Percentiles rank a stretch among this genome's conserved stretches.
Evolutionary conservation across 2,888 invertebrate genomes (phyloP).

Genomic region (Idaea aversata): DNA sequence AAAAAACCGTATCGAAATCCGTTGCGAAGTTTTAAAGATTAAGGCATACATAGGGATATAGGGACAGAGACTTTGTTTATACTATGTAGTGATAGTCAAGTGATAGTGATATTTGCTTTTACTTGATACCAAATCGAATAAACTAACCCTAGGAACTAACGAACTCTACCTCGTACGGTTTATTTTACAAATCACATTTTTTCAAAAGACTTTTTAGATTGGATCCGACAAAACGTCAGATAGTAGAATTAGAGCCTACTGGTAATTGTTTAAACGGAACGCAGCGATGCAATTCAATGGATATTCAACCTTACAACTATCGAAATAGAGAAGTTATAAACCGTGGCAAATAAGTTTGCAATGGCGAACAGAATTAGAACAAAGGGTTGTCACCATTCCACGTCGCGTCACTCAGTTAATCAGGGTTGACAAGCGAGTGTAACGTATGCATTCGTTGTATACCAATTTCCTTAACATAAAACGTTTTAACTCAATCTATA

Average conservation of each 20-base stretch:
- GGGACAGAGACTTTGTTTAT: no score
- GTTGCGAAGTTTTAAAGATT: no score
- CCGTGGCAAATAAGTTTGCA: slow-evolving; percentile 29
- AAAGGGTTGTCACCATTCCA: slow-evolving; percentile 63
- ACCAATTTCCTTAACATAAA: slow-evolving; percentile 20
- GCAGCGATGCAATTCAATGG: slow-evolving; percentile 23
- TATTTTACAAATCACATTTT: slow-evolving; percentile 49
- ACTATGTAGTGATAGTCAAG: no score
- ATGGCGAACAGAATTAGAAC: slow-evolving; percentile 57
- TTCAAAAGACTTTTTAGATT: slow-evolving; percentile 47
- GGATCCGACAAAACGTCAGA: slow-evolving; percentile 43
- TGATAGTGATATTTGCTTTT: no score
- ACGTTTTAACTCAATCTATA: slow-evolving; percentile 14
- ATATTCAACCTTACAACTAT: slow-evolving; percentile 22
- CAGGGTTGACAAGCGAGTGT: slow-evolving; percentile 52
- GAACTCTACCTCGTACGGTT: slow-evolving; percentile 37
- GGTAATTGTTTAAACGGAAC: slow-evolving; percentile 57
- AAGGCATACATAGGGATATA: no score
- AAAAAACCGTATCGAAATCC: no score
- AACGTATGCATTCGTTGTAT: slow-evolving; percentile 33
- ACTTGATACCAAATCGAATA: no score
- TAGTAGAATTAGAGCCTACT: slow-evolving; percentile 62
- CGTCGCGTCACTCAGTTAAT: slow-evolving; percentile 62
- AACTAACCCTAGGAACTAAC: slow-evolving; percentile 29
- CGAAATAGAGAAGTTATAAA: slow-evolving; percentile 21